phyloP scores from a whole-genome alignment of 2,888 invertebrate species.

The Hirtodrosophila duncani region DNA sequence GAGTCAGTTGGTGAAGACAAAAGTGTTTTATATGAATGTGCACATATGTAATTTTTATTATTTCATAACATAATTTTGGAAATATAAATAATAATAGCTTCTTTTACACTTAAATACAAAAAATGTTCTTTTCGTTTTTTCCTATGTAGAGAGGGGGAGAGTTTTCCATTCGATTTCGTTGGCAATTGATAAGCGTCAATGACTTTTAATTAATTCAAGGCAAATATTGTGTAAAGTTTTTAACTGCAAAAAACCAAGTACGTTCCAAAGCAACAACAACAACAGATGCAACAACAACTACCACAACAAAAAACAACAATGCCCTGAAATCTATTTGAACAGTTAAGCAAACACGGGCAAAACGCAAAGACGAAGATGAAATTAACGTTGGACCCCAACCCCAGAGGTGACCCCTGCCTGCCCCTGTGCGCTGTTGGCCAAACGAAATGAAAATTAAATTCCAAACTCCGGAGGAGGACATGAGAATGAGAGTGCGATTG shows the following conservation, averaged over 20 bases:
- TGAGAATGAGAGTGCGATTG: too few species aligned
- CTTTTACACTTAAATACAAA: too few species aligned
- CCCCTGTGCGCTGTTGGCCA: conserved; percentile 5
- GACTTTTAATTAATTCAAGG: conserved; percentile 65
- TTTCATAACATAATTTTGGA: too few species aligned
- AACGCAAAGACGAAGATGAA: conserved; percentile 48
- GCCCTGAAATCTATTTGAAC: conserved; percentile 61
- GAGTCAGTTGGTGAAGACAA: too few species aligned
- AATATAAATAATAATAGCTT: too few species aligned
- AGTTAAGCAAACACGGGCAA: conserved; percentile 40
- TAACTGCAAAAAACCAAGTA: conserved; percentile 24
- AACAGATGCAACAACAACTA: too few species aligned
- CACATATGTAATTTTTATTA: conserved; percentile 1
- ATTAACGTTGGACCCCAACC: conserved; percentile 41
- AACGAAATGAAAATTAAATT: conserved; percentile 67
- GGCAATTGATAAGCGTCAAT: conserved; percentile 54
- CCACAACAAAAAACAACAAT: conserved; percentile 7
- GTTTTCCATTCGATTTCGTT: too few species aligned
- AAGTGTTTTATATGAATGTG: too few species aligned
- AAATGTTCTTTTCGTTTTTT: neutral
- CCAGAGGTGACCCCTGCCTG: neutral
- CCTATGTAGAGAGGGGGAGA: too few species aligned
- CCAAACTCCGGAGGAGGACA: conserved; percentile 66
- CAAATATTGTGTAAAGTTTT: conserved; percentile 47
- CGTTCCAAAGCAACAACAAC: conserved; percentile 51